Evolutionary conservation across 2,888 invertebrate species (phyloP), one percentile per base, ranked within the genome.

Genomic region (Deroplatys truncata): DNA sequence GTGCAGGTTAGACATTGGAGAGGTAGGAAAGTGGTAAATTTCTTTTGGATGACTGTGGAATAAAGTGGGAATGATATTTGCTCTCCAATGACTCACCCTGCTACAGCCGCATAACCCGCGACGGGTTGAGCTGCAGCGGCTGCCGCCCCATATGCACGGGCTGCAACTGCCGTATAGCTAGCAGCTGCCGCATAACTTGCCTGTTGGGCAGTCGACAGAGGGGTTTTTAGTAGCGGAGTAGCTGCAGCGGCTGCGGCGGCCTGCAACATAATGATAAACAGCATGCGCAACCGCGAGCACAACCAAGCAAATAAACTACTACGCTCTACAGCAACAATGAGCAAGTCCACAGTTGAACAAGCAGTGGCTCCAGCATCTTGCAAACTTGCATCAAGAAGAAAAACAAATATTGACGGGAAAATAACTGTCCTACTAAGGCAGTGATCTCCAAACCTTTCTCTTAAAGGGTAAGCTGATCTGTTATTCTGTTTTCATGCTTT

Each of bases 181-280:
- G 97, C 97, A 92, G 98, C 98, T 91, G 97, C 97, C 93, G 98
- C 97, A 93, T 98, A 97, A 92, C 97, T 97, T 91, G 97, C 97
- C 95, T 98, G 97, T 95, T 97, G 97, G 93, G 97, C 97, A 93
- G 96, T 95, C 93, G 96, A 97, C 94, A 97, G 95, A 93, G 97
- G 97, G 91, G 97, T 97, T 95, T 97, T 97, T 94, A 97, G 94
- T 94, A 97, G 95, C 90, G 97, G 97, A 92, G 96, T 95, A 91
- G 97, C 96, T 92, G 97, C 97, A 92, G 97, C 96, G 91, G 96
- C 96, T 91, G 95, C 95, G 91, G 95, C 95, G 91, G 95, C 95
- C 94, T 94, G 94, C 92, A 94, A 91, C 91, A 95, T 92, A 89
- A 89, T 83, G 28, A 89, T 82, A 88, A 88, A 88, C 88, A 43